These are phyloP conservation scores for Spodoptera litura DNA, from an alignment of 1,140 invertebrate genomes.

Conservation along the genomic window DNA sequence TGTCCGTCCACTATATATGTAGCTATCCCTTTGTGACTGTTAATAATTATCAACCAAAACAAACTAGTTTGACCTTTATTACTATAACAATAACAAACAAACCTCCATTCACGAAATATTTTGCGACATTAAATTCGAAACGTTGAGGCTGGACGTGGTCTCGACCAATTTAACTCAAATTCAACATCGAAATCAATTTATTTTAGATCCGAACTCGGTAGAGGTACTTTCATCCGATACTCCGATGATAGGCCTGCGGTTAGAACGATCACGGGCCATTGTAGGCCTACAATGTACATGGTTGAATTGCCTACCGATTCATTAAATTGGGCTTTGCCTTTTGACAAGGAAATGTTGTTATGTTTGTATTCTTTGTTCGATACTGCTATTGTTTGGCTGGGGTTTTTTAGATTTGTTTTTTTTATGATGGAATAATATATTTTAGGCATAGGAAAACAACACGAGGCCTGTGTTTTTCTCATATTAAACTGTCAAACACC, in stretches of 20 bases:
- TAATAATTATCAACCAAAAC: too few relatives aligned
- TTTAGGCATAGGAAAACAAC: too few relatives aligned
- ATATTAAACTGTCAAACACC: too few relatives aligned
- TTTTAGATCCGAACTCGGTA: slow-evolving; percentile 7
- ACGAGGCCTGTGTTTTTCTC: too few relatives aligned
- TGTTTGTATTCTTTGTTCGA: not conserved
- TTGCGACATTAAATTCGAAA: not conserved
- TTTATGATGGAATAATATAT: too few relatives aligned
- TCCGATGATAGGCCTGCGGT: slow-evolving; percentile 17
- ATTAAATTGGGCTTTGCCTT: slow-evolving; percentile 23
- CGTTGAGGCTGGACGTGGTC: not conserved
- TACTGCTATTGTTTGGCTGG: too few relatives aligned
- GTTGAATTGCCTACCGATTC: slow-evolving; percentile 6
- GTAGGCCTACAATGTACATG: slow-evolving; percentile 4
- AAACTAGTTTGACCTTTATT: too few relatives aligned
- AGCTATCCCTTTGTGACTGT: too few relatives aligned
- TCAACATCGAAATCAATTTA: slow-evolving; percentile 21
- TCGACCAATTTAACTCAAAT: slow-evolving; percentile 12
- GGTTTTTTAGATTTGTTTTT: too few relatives aligned
- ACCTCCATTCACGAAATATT: not conserved
- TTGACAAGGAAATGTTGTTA: slow-evolving; percentile 25
- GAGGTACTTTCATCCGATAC: slow-evolving; percentile 12
- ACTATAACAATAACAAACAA: too few relatives aligned
- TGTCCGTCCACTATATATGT: too few relatives aligned
- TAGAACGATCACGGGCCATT: slow-evolving; percentile 18